phyloP scores from a whole-genome alignment of 2,113 vertebrate species.

The Pseudorhombus dupliciocellatus region DNA sequence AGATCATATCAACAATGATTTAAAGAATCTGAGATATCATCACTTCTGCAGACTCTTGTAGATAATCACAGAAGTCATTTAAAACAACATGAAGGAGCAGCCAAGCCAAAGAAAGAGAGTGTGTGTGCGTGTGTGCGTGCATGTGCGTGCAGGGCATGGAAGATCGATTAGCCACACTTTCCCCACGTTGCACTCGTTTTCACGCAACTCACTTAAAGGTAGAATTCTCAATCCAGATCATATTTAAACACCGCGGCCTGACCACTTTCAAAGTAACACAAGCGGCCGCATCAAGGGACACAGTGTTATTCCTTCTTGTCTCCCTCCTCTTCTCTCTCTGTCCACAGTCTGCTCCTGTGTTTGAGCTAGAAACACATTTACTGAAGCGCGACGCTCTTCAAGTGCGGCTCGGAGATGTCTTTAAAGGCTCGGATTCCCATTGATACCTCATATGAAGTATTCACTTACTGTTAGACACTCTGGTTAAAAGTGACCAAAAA shows the following conservation, averaged over 20 bases:
- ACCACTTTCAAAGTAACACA: constrained; percentile 13
- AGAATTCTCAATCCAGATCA: background rate
- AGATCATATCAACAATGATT: constrained; percentile 12
- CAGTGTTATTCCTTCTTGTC: constrained; percentile 6
- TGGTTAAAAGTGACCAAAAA: constrained; percentile 22
- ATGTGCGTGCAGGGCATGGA: background rate
- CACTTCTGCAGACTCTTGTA: background rate
- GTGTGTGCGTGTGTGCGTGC: no score
- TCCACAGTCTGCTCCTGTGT: constrained; percentile 27
- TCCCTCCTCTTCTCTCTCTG: constrained; percentile 7
- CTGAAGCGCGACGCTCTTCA: constrained; percentile 5
- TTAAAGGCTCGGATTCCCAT: constrained; percentile 29
- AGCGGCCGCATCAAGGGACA: constrained; percentile 10
- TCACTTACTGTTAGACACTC: background rate
- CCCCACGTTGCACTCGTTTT: constrained; percentile 6
- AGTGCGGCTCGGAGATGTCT: constrained; percentile 28
- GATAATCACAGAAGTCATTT: constrained; percentile 13
- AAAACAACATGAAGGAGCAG: constrained; percentile 5
- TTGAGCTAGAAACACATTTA: constrained; percentile 33
- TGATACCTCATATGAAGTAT: constrained; percentile 45
- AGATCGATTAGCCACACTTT: constrained; percentile 17
- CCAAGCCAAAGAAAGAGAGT: background rate
- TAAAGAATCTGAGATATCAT: constrained; percentile 14
- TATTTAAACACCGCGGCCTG: constrained; percentile 1
- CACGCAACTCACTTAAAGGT: constrained; percentile 13